These are phyloP conservation scores for Anomalospiza imberbis DNA, from an alignment of 2,797 vertebrate species.

Conservation along the genomic window DNA sequence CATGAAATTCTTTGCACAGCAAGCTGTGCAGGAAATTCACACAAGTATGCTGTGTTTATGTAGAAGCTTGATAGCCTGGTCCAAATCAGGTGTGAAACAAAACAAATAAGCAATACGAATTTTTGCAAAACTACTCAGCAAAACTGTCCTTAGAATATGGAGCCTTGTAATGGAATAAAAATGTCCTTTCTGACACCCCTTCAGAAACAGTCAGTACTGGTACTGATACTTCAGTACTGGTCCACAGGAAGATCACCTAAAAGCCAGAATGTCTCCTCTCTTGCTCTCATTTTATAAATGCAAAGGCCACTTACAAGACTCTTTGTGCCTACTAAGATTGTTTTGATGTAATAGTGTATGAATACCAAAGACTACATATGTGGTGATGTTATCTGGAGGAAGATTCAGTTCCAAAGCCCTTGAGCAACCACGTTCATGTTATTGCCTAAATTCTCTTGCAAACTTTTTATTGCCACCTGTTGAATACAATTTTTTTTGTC, in stretches of 20 bases:
- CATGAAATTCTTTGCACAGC: background rate
- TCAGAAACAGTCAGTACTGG: background rate
- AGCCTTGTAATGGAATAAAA: background rate
- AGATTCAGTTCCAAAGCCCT: background rate
- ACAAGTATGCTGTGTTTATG: background rate
- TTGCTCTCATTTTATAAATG: background rate
- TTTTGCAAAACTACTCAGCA: background rate
- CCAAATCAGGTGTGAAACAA: background rate
- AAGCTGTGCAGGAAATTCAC: background rate
- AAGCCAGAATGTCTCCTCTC: background rate
- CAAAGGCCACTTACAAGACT: background rate
- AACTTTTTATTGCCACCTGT: background rate
- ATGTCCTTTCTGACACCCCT: background rate
- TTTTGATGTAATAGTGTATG: background rate
- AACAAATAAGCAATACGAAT: background rate
- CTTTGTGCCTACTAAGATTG: background rate
- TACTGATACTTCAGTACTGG: background rate
- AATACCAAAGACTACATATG: background rate
- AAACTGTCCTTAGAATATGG: background rate
- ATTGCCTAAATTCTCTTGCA: background rate
- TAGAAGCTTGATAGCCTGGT: background rate
- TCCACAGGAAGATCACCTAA: background rate
- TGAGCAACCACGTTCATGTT: background rate
- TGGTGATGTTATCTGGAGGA: background rate
- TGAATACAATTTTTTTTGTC: background rate